phyloP scores from a whole-genome alignment of 2,888 invertebrate species.

The Cenopis cana region DNA sequence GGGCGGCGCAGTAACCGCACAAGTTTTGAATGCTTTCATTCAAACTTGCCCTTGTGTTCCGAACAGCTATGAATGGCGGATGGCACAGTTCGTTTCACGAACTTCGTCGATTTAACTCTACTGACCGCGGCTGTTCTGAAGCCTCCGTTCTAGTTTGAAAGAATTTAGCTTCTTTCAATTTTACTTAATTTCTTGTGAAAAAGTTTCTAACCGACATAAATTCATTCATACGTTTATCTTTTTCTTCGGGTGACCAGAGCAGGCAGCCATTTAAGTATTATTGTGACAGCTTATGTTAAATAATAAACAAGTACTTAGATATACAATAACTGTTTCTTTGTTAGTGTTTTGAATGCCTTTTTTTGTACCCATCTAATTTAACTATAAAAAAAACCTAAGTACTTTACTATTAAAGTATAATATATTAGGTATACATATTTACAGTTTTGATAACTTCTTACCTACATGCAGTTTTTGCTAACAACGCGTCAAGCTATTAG shows the following conservation, averaged over 20 bases:
- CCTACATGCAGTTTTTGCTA: constrained; percentile 2
- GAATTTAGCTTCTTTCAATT: constrained; percentile 31
- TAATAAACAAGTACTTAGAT: no score
- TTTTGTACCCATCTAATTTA: no score
- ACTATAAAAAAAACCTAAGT: no score
- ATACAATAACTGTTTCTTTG: no score
- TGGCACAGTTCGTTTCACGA: constrained; percentile 66
- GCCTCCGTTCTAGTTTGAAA: constrained; percentile 37
- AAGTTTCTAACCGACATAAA: constrained; percentile 10
- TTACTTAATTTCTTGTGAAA: constrained; percentile 31
- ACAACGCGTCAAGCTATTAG: neutral
- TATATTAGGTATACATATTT: no score
- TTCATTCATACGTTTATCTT: neutral
- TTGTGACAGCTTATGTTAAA: no score
- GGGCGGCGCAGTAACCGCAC: constrained; percentile 51
- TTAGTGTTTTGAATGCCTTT: no score
- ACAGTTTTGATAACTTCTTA: neutral
- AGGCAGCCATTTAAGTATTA: no score
- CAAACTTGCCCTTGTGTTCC: constrained; percentile 66
- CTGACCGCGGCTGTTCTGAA: constrained; percentile 55
- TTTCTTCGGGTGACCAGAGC: neutral
- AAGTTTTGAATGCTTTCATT: constrained; percentile 76
- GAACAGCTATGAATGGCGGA: constrained; percentile 66
- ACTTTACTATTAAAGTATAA: no score
- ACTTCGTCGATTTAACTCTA: constrained; percentile 73